Base-by-base conservation (phyloP, 2,797 vertebrate genomes). In the Pantherophis vulpinus region DNA sequence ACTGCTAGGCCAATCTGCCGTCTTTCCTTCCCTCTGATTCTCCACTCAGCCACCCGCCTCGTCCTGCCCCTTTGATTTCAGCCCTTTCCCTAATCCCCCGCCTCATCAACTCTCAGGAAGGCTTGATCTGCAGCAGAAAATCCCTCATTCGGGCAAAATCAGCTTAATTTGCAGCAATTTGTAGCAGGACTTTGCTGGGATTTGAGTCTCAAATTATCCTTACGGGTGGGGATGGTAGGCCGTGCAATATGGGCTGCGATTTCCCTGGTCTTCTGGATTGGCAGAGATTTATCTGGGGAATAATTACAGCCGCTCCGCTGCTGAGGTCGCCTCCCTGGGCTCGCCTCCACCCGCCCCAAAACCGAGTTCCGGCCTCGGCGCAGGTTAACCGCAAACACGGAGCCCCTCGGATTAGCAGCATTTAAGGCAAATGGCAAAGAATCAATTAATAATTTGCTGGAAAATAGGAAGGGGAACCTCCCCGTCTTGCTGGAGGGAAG, bases 161-260 rank as follows among this genome's bases (percentile, higher is more conserved):
- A 98, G 97, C 97, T 98, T 98, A 98, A 98, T 98, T 98, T 98
- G 97, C 97, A 97, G 97, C 97, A 98, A 98, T 98, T 98, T 98
- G 97, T 97, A 97, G 96, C 97, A 97, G 96, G 97, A 97, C 97
- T 97, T 97, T 97, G 96, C 97, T 95, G 97, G 97, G 97, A 98
- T 98, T 98, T 97, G 97, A 98, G 97, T 98, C 98, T 98, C 97
- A 98, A 97, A 98, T 98, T 98, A 98, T 98, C 96, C 96, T 91
- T 61, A 95, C 88, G 96, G 96, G 97, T 93, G 96, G 95, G 95
- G 95, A 92, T 95, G 87, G 94, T 90, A 87, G 95, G 96, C 95
- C 92, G 95, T 94, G 86, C 97, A 98, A 95, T 97, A 97, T 97
- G 96, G 95, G 96, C 90, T 90, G 94, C 95, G 93, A 91, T 96